A percentile compares a stretch with the other conserved stretches of the same genome.
Evolutionary conservation across 2,888 invertebrate genomes (phyloP).

Genomic region (Lasioglossum vierecki): DNA sequence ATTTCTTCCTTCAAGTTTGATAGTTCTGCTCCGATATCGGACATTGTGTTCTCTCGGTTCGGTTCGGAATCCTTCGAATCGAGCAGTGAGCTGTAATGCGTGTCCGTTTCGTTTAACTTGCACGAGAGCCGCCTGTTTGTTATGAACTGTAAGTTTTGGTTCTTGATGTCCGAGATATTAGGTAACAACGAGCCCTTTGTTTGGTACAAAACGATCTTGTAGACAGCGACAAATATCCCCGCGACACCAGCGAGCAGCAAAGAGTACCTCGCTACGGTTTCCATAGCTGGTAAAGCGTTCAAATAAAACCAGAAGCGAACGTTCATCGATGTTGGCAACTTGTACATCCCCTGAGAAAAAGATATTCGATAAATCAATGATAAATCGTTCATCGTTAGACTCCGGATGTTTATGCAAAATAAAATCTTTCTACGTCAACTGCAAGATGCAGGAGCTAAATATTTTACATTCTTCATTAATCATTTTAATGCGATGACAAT

Average conservation of each 20-base stretch:
- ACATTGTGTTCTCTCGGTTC: constrained; percentile 48
- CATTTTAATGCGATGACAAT: too few species aligned
- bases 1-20: constrained; percentile 41
- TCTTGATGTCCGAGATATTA: constrained; percentile 73
- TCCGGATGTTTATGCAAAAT: too few species aligned
- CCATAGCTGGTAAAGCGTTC: constrained; percentile 88
- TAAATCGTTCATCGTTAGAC: too few species aligned
- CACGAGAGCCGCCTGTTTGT: constrained; percentile 74
- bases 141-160: constrained; percentile 74
- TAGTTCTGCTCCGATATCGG: constrained; percentile 44
- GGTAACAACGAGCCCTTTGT: constrained; percentile 63
- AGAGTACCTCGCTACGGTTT: constrained; percentile 86
- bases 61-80: constrained; percentile 66
- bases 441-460: too few species aligned
- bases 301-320: constrained; percentile 90
- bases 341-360: constrained; percentile 87
- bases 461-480: too few species aligned
- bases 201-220: constrained; percentile 77
- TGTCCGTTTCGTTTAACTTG: constrained; percentile 82
- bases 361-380: constrained; percentile 2
- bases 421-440: too few species aligned
- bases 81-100: constrained; percentile 82
- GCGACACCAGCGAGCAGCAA: constrained; percentile 85
- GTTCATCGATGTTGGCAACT: constrained; percentile 87
- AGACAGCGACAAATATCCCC: constrained; percentile 85